A percentile compares a stretch with the other conserved stretches of the same genome.
These are phyloP conservation scores for Acipenser ruthenus DNA, from an alignment of 2,797 vertebrate genomes.

Conservation along the genomic window DNA sequence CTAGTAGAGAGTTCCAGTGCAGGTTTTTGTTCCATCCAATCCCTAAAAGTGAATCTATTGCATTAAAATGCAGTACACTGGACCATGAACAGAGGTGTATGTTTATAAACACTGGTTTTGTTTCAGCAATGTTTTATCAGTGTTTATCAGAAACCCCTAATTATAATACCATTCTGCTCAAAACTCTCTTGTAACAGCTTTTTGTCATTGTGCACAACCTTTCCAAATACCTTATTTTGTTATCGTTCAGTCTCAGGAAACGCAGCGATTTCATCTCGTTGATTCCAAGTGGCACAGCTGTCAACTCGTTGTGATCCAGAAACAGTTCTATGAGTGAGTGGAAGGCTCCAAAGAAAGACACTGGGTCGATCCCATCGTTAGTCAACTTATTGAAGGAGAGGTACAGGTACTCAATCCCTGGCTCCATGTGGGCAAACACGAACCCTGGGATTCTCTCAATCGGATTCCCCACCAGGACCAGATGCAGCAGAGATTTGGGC, in stretches of 20 bases:
- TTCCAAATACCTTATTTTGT: conserved; percentile 77
- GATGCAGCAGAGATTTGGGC: conserved; percentile 80
- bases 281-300: conserved; percentile 73
- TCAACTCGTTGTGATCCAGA: conserved; percentile 85
- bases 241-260: conserved; percentile 86
- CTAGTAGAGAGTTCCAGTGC: not conserved
- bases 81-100: too few relatives aligned
- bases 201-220: conserved; percentile 8
- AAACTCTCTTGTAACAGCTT: too few relatives aligned
- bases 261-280: conserved; percentile 81
- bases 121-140: too few relatives aligned
- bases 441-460: conserved; percentile 92
- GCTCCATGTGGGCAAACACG: conserved; percentile 89
- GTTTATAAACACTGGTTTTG: too few relatives aligned
- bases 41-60: not conserved
- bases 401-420: conserved; percentile 90
- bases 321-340: conserved; percentile 84
- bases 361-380: conserved; percentile 70
- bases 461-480: conserved; percentile 83
- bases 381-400: conserved; percentile 87
- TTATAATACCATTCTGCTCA: too few relatives aligned
- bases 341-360: conserved; percentile 83
- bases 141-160: too few relatives aligned
- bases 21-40: not conserved
- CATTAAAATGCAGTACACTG: too few relatives aligned